Evolutionary conservation across 2,113 vertebrate genomes (phyloP), one percentile per base, ranked within the genome.

Genomic region (Xiphophorus maculatus): DNA sequence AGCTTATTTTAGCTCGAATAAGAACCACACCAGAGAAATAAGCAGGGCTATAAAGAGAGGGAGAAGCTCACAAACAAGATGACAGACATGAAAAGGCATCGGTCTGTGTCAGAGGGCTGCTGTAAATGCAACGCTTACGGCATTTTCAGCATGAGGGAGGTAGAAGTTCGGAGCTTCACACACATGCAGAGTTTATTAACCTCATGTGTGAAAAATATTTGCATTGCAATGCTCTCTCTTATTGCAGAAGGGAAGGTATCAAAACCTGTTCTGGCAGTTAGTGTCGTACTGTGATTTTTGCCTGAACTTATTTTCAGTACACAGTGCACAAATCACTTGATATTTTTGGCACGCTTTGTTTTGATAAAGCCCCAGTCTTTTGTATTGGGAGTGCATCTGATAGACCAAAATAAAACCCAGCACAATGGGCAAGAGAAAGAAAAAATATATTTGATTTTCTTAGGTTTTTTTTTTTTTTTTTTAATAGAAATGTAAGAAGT

Each of bases 1-100:
- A n/a, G 32, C 30, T 60, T 73, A 77, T 68, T 67, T 42, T n/a
- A 63, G n/a, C 61, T 58, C 51, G 1, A 58, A 58, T n/a, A n/a
- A 71, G 61, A 74, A 76, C 64, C 0, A 77, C 29, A 83, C 75
- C 12, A 48, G 68, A 58, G 14, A 37, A 10, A 25, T 27, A 67
- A 83, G 76, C 10, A 48, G 68, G 62, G 17, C 44, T 5, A 25
- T 27, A 67, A 83, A 83, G 25, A 77, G 76, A 28, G 74, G 68
- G 62, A 70, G 61, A 67, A n/a, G 68, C 40, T 35, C 37, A 30
- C 35, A 69, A 67, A 77, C 6, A 67, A 76, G 62, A 69, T 5
- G 4, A 69, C 32, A 66, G 61, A 29, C 7, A 28, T 29, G 64
- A 77, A 70, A 69, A 54, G 22, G 0, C 62, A 84, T 3, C 3